Percentiles rank a stretch among this genome's conserved stretches.
phyloP scores from a whole-genome alignment of 2,888 invertebrate genomes.

The Tenthredo mesomela region DNA sequence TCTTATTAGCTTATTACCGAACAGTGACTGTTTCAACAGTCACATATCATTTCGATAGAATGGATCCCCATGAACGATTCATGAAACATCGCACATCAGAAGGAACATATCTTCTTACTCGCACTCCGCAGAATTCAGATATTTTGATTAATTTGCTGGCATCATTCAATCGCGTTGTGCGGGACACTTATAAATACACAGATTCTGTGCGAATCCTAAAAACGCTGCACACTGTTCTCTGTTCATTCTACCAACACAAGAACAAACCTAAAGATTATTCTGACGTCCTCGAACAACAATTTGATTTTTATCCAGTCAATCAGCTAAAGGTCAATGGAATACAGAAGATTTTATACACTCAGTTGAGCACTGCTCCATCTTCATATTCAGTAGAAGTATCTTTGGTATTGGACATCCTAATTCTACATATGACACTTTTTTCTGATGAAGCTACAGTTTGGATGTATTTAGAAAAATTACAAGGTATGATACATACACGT shows the following conservation, averaged over 20 bases:
- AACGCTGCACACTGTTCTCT: conserved; percentile 29
- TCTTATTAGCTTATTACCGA: background rate
- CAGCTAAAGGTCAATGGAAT: background rate
- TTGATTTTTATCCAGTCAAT: background rate
- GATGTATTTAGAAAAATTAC: conserved; percentile 26
- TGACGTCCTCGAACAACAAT: background rate
- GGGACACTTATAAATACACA: background rate
- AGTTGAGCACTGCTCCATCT: background rate
- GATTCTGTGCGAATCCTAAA: background rate
- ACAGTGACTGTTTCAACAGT: background rate
- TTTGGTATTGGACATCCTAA: conserved; percentile 62
- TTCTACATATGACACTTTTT: conserved; percentile 63
- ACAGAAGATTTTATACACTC: background rate
- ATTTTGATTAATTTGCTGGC: background rate
- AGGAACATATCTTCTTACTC: no score
- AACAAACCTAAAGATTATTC: background rate
- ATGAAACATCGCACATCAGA: conserved; percentile 1
- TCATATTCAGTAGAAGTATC: background rate
- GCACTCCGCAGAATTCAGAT: background rate
- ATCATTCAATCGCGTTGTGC: background rate
- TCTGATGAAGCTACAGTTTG: conserved; percentile 58
- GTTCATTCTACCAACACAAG: conserved; percentile 13
- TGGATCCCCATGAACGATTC: conserved; percentile 36
- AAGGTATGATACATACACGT: background rate
- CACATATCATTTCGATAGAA: background rate